These are phyloP conservation scores for Muricea muricata DNA, from an alignment of 92 coral and sea anemone species.

Conservation along the genomic window DNA sequence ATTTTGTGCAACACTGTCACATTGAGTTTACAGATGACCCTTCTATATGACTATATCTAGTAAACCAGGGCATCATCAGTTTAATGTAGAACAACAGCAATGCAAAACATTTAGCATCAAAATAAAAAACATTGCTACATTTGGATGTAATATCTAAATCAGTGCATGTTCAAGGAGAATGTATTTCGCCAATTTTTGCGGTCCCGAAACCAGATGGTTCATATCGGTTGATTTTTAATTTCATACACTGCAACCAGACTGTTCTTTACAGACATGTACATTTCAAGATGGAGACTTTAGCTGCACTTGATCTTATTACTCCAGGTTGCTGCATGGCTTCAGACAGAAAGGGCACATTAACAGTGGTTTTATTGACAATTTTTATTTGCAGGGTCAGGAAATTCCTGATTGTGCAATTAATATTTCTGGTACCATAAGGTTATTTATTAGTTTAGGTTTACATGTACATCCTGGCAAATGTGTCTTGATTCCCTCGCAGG, in stretches of 20 bases:
- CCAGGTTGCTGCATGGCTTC: no score
- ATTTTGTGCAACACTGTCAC: constrained; percentile 54
- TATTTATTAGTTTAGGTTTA: background rate
- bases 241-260: no score
- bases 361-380: background rate
- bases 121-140: constrained; percentile 52
- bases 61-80: constrained; percentile 22
- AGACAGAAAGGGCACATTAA: no score
- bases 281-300: no score
- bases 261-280: no score
- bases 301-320: no score
- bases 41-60: constrained; percentile 49
- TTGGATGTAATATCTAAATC: constrained; percentile 52
- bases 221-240: no score
- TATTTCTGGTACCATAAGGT: background rate
- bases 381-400: background rate
- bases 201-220: constrained; percentile 31
- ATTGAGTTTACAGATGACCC: constrained; percentile 58
- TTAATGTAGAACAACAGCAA: constrained; percentile 26
- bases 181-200: constrained; percentile 44
- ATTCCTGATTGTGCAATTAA: background rate
- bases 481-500: background rate
- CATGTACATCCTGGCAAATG: background rate
- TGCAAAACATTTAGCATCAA: constrained; percentile 29
- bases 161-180: constrained; percentile 42